Conservation (phyloP, 2,888 invertebrate genomes). For the Nymphalis urticae region DNA sequence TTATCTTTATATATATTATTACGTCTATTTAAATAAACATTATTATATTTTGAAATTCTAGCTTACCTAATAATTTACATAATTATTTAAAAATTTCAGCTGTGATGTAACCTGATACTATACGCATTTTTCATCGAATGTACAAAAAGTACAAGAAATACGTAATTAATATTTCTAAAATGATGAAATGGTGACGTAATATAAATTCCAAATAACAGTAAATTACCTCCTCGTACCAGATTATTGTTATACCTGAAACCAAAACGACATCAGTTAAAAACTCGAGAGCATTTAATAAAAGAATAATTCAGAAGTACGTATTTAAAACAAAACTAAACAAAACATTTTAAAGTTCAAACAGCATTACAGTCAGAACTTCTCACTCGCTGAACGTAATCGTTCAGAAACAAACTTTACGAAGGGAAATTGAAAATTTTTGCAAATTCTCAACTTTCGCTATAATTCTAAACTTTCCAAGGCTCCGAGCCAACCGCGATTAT, state of each 20-base stretch:
- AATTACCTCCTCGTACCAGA: constrained; percentile 16
- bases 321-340: not conserved
- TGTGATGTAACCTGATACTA: too few relatives aligned
- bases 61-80: too few relatives aligned
- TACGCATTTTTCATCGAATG: too few relatives aligned
- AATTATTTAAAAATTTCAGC: too few relatives aligned
- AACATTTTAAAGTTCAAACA: not conserved
- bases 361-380: constrained; percentile 16
- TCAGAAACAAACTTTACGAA: constrained; percentile 12
- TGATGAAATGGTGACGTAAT: too few relatives aligned
- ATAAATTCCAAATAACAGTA: not conserved
- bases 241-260: constrained; percentile 21
- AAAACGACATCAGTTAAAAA: constrained; percentile 3
- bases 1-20: too few relatives aligned
- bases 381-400: constrained; percentile 5
- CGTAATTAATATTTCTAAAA: too few relatives aligned
- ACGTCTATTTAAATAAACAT: too few relatives aligned
- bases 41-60: too few relatives aligned
- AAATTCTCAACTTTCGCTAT: constrained; percentile 22
- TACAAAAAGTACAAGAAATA: too few relatives aligned
- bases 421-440: constrained; percentile 18
- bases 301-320: too few relatives aligned
- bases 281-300: not conserved
- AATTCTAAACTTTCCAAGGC: constrained; percentile 19
- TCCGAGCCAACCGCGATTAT: constrained; percentile 20